phyloP scores from a whole-genome alignment of 2,888 invertebrate genomes.

The Conops quadrifasciatus region DNA sequence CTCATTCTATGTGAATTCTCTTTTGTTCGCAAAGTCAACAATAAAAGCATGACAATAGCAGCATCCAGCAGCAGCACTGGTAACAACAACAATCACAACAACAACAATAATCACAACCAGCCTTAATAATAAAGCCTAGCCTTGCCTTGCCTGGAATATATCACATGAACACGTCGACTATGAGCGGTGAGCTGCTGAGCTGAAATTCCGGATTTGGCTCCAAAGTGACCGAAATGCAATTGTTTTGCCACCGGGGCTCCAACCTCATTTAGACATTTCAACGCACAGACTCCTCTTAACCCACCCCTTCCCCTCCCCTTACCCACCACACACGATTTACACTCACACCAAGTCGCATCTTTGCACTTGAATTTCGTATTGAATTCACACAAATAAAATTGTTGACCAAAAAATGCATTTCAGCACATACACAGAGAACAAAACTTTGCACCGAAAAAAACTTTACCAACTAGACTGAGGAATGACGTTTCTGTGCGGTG shows the following conservation, averaged over 20 bases:
- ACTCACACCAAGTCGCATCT: slow-evolving; percentile 12
- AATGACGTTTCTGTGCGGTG: too few species aligned
- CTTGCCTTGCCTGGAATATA: slow-evolving; percentile 20
- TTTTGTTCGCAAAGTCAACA: not conserved
- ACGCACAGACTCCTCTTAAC: slow-evolving; percentile 33
- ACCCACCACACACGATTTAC: slow-evolving; percentile 31
- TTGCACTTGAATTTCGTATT: slow-evolving; percentile 32
- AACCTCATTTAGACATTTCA: slow-evolving; percentile 53
- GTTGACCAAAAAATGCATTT: slow-evolving; percentile 16
- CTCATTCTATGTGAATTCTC: not conserved
- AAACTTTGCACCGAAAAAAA: slow-evolving; percentile 22
- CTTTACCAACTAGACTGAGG: too few species aligned
- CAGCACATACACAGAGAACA: not conserved
- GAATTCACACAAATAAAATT: slow-evolving; percentile 37
- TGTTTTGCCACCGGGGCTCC: slow-evolving; percentile 61
- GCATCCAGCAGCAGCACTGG: not conserved
- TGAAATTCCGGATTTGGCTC: slow-evolving; percentile 57
- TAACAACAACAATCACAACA: slow-evolving; percentile 31
- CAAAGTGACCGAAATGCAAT: slow-evolving; percentile 60
- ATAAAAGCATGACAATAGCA: not conserved
- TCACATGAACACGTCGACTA: slow-evolving; percentile 50
- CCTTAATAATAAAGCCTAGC: slow-evolving; percentile 22
- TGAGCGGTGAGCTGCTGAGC: slow-evolving; percentile 42
- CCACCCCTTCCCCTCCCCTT: too few species aligned
- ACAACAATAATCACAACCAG: slow-evolving; percentile 14